Conservation (phyloP, 2,113 vertebrate genomes). For the Eubucco bourcierii region DNA sequence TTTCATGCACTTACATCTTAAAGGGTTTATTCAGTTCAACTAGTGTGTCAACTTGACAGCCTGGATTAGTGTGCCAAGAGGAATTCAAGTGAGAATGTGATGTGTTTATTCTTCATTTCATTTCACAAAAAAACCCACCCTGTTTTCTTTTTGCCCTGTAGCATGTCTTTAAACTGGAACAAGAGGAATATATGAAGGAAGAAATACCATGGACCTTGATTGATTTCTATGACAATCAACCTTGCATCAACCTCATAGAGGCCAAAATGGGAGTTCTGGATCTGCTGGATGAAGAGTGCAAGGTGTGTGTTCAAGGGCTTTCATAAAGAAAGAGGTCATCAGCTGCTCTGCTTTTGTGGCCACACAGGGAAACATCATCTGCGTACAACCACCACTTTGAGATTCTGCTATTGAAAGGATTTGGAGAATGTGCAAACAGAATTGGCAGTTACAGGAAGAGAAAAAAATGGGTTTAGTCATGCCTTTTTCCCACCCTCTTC, state of each 20-base stretch:
- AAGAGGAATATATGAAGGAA: constrained; percentile 99
- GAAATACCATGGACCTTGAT: constrained; percentile 99
- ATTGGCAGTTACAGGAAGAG: neutral
- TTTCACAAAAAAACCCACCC: constrained; percentile 11
- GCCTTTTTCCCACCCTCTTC: neutral
- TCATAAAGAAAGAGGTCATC: neutral
- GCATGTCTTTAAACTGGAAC: constrained; percentile 99
- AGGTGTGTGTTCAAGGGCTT: constrained; percentile 73
- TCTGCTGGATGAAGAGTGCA: constrained; percentile 96
- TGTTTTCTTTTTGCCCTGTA: constrained; percentile 59
- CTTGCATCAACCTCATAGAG: constrained; percentile 98
- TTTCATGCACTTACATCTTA: neutral
- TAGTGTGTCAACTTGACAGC: neutral
- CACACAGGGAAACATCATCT: neutral
- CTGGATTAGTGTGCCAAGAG: constrained; percentile 4
- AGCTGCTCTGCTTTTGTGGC: neutral
- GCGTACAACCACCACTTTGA: neutral
- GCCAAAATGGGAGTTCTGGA: constrained; percentile 96
- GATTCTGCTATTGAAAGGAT: neutral
- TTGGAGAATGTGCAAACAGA: neutral
- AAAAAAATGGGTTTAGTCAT: neutral
- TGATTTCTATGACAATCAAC: constrained; percentile 99
- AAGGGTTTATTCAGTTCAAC: constrained; percentile 1
- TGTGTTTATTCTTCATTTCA: constrained; percentile 14
- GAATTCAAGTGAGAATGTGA: neutral